phyloP scores from a whole-genome alignment of 2,888 invertebrate species.

The Dendrolimus houi region DNA sequence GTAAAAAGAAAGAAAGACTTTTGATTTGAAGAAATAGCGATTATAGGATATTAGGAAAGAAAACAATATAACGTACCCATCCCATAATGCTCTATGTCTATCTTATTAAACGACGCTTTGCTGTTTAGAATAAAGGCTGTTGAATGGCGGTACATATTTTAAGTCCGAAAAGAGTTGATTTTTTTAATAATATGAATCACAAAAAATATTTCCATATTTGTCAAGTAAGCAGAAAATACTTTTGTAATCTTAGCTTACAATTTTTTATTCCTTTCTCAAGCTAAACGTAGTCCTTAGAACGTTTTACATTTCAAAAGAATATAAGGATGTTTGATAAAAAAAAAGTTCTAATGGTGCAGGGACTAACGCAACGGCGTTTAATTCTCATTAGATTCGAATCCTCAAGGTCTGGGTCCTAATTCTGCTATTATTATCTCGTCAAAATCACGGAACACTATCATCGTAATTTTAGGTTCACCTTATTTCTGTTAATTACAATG shows the following conservation, averaged over 20 bases:
- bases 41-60: no score
- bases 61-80: not conserved
- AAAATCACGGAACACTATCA: no score
- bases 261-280: not conserved
- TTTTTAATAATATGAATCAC: not conserved
- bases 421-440: no score
- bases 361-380: no score
- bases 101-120: not conserved
- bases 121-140: not conserved
- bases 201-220: not conserved
- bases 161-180: not conserved
- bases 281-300: not conserved
- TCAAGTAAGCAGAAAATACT: not conserved
- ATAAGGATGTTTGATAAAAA: not conserved
- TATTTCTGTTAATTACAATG: no score
- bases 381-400: no score
- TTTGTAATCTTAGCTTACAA: not conserved
- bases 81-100: not conserved
- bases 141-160: not conserved
- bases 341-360: no score
- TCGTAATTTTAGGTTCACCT: no score
- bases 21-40: no score
- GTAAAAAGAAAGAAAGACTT: no score
- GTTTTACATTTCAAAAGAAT: not conserved
- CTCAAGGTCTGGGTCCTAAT: no score